A percentile compares a stretch with the other conserved stretches of the same genome.
Conservation (phyloP, 2,888 invertebrate species). For the Phengaris arion region DNA sequence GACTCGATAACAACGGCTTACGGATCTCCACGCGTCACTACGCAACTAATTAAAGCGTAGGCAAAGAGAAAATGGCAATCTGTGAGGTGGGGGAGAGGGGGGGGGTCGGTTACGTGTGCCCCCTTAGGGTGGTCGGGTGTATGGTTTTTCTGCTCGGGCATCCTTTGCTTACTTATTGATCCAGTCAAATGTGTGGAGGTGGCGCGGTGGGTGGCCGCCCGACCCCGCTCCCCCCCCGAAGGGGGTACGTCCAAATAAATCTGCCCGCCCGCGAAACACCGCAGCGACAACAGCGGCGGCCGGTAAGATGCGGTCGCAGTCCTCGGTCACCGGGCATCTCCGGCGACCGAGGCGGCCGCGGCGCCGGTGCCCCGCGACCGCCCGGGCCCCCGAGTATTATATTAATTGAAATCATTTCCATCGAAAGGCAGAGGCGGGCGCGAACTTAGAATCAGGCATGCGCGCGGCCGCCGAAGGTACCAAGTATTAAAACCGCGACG, state of each 20-base stretch:
- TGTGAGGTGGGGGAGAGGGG: slow-evolving; percentile 63
- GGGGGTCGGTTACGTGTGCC: slow-evolving; percentile 79
- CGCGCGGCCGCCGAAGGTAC: slow-evolving; percentile 65
- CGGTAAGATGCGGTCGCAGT: slow-evolving; percentile 77
- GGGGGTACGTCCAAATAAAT: slow-evolving; percentile 81
- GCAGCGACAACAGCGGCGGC: slow-evolving; percentile 77
- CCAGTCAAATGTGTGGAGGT: slow-evolving; percentile 81
- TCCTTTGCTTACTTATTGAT: slow-evolving; percentile 82
- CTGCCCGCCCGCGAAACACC: slow-evolving; percentile 80
- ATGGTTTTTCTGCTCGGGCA: slow-evolving; percentile 81
- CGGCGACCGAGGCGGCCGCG: slow-evolving; percentile 43
- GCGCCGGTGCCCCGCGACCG: slow-evolving; percentile 33
- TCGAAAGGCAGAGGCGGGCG: slow-evolving; percentile 58
- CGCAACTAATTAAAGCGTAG: slow-evolving; percentile 81
- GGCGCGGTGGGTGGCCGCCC: slow-evolving; percentile 75
- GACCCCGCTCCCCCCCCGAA: slow-evolving; percentile 61
- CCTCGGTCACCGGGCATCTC: slow-evolving; percentile 50
- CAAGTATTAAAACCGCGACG: slow-evolving; percentile 63
- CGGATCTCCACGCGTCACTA: slow-evolving; percentile 77
- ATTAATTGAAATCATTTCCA: slow-evolving; percentile 70
- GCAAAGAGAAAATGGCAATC: slow-evolving; percentile 81
- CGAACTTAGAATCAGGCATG: slow-evolving; percentile 74
- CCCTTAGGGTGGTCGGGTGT: slow-evolving; percentile 79
- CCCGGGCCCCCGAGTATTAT: slow-evolving; percentile 48
- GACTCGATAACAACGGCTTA: slow-evolving; percentile 73